Evolutionary conservation across 2,797 vertebrate genomes (phyloP).

Genomic region (Thaleichthys pacificus): DNA sequence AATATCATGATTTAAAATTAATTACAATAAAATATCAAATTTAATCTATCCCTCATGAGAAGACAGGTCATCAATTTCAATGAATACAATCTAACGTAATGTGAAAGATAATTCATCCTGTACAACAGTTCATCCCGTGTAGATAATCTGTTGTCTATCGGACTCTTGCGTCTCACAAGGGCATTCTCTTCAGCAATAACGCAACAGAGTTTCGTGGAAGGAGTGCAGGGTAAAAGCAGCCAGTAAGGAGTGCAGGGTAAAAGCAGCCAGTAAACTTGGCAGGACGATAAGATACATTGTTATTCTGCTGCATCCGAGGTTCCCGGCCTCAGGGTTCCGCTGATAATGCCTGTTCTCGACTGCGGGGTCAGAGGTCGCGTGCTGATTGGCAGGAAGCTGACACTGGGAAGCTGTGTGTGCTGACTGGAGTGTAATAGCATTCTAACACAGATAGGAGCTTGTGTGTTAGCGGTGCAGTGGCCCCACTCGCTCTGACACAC

Average conservation of each 20-base stretch:
- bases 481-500: constrained; percentile 11
- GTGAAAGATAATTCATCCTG: too few relatives aligned
- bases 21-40: not conserved
- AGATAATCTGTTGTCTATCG: not conserved
- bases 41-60: too few relatives aligned
- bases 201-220: not conserved
- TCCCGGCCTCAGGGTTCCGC: constrained; percentile 35
- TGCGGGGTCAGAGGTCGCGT: constrained; percentile 59
- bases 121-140: not conserved
- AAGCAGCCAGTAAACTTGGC: constrained; percentile 49
- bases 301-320: constrained; percentile 56
- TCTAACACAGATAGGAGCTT: constrained; percentile 37
- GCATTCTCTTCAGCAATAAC: not conserved
- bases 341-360: constrained; percentile 53
- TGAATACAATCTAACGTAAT: not conserved
- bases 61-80: too few relatives aligned
- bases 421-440: constrained; percentile 64
- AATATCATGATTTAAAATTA: not conserved
- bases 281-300: constrained; percentile 60
- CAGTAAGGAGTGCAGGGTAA: constrained; percentile 44
- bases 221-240: constrained; percentile 15
- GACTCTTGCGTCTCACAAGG: not conserved
- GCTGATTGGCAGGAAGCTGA: constrained; percentile 68
- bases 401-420: constrained; percentile 58
- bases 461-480: constrained; percentile 37